phyloP scores from a whole-genome alignment of 2,888 invertebrate genomes.

The Isoperla grammatica region DNA sequence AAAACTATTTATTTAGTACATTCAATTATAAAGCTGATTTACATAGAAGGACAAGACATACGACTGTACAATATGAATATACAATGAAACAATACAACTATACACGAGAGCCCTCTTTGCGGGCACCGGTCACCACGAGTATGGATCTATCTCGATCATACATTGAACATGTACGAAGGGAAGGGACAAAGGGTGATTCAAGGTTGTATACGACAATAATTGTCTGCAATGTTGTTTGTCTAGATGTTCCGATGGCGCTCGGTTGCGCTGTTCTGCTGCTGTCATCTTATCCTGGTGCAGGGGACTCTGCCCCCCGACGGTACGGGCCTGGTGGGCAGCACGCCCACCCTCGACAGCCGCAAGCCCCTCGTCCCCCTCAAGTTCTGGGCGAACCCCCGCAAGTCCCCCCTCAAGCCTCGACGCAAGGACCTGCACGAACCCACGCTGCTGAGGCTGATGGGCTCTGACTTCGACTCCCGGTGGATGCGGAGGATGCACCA shows the following conservation, averaged over 20 bases:
- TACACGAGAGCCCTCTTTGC: no score
- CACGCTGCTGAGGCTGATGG: constrained; percentile 30
- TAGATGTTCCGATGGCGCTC: background rate
- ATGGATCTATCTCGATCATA: no score
- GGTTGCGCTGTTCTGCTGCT: background rate
- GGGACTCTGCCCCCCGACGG: constrained; percentile 27
- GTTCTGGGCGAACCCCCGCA: constrained; percentile 37
- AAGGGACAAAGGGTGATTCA: no score
- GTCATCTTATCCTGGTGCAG: background rate
- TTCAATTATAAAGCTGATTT: no score
- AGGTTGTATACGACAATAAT: no score
- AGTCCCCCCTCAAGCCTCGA: constrained; percentile 32
- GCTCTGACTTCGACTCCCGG: constrained; percentile 31
- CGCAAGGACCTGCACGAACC: constrained; percentile 27
- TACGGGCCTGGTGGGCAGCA: constrained; percentile 32
- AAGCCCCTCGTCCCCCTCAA: constrained; percentile 33
- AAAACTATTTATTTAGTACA: no score
- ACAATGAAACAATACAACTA: no score
- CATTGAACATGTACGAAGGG: no score
- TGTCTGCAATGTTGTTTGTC: no score
- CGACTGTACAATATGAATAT: no score
- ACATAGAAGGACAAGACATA: no score
- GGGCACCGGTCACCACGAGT: no score
- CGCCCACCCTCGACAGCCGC: constrained; percentile 22
- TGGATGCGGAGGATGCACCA: constrained; percentile 30